phyloP scores from a whole-genome alignment of 2,888 invertebrate genomes.

The Masnerella sp. region DNA sequence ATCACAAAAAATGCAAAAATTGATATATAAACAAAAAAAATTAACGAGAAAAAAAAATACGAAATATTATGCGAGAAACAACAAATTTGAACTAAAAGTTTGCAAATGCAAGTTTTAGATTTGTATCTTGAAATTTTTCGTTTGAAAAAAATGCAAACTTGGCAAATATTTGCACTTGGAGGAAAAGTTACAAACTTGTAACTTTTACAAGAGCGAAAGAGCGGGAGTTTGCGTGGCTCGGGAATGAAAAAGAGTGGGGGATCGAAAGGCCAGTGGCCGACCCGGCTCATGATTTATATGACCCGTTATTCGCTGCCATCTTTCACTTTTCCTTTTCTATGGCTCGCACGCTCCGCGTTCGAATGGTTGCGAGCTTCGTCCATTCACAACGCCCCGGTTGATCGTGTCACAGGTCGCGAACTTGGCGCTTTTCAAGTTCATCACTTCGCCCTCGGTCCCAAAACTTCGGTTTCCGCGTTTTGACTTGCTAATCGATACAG shows the following conservation, averaged over 20 bases:
- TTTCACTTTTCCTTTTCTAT: conserved; percentile 68
- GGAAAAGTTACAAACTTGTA: too few relatives aligned
- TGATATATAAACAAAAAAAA: too few relatives aligned
- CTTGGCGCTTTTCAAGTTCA: conserved; percentile 45
- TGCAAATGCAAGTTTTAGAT: too few relatives aligned
- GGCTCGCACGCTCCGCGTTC: conserved; percentile 28
- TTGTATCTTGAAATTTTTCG: too few relatives aligned
- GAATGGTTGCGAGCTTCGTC: conserved; percentile 24
- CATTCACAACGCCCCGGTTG: conserved; percentile 45
- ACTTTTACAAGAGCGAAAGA: conserved; percentile 34
- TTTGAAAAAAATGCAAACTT: too few relatives aligned
- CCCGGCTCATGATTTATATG: conserved; percentile 72
- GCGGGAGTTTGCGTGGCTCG: conserved; percentile 33
- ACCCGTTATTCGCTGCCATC: conserved; percentile 70
- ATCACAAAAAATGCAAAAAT: too few relatives aligned
- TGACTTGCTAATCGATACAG: neutral
- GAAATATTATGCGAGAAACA: too few relatives aligned
- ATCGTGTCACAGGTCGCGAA: conserved; percentile 27
- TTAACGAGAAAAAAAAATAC: too few relatives aligned
- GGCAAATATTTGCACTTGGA: too few relatives aligned
- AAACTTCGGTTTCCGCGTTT: conserved; percentile 18
- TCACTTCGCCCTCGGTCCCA: conserved; percentile 1
- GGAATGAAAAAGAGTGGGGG: conserved; percentile 26
- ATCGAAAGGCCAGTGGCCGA: conserved; percentile 72
- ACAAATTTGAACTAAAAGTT: too few relatives aligned